Conservation (phyloP, 2,797 vertebrate species). For the Etheostoma perlongum region DNA sequence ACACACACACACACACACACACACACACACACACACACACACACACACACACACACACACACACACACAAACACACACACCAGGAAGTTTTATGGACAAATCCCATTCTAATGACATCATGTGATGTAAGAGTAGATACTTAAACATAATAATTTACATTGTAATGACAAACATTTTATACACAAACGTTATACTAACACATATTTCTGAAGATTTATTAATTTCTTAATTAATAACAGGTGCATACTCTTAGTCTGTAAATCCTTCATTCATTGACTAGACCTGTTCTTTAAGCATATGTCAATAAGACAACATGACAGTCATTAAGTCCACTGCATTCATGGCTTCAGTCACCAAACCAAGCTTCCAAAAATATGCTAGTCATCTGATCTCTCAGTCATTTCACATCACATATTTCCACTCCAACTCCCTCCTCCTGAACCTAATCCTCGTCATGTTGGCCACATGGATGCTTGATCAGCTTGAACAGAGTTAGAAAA, state of each 20-base stretch:
- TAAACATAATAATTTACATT: neutral
- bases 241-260: neutral
- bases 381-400: constrained; percentile 26
- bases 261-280: neutral
- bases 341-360: constrained; percentile 11
- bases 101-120: constrained; percentile 30
- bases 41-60: neutral
- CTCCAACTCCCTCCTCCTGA: constrained; percentile 22
- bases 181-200: neutral
- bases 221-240: neutral
- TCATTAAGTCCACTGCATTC: neutral
- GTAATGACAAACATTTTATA: neutral
- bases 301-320: neutral
- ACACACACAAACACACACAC: neutral
- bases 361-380: neutral
- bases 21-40: neutral
- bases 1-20: neutral
- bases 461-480: constrained; percentile 59
- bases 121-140: constrained; percentile 11
- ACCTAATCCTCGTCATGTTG: constrained; percentile 60
- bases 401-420: constrained; percentile 19
- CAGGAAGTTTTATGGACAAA: neutral
- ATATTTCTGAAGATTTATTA: neutral
- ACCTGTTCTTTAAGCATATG: neutral
- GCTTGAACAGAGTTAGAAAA: constrained; percentile 60